Conservation (phyloP, 2,888 invertebrate species). For the Drosophila lacicola region DNA sequence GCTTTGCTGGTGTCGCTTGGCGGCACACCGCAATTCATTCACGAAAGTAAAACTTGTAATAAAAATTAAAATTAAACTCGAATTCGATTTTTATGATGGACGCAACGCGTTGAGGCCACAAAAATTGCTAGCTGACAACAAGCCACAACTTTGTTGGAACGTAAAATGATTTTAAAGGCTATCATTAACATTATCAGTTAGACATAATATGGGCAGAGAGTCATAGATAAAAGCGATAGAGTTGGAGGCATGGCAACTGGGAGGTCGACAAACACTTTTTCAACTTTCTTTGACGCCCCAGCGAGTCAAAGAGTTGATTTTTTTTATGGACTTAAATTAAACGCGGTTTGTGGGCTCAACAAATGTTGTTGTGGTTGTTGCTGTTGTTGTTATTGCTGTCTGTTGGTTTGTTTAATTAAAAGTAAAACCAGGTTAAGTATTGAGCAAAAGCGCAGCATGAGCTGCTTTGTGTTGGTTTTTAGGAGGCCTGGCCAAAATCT, state of each 20-base stretch:
- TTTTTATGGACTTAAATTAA: constrained; percentile 66
- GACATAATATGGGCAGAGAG: constrained; percentile 41
- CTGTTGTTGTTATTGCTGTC: constrained; percentile 21
- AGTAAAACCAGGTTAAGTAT: constrained; percentile 72
- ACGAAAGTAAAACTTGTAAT: constrained; percentile 72
- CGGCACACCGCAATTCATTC: constrained; percentile 41
- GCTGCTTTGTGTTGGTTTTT: constrained; percentile 12
- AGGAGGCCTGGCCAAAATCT: constrained; percentile 54
- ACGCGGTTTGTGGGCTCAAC: constrained; percentile 61
- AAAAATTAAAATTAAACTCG: constrained; percentile 72
- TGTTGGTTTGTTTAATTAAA: constrained; percentile 67
- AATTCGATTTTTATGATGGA: constrained; percentile 63
- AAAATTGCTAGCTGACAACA: constrained; percentile 51
- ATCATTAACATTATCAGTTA: constrained; percentile 74
- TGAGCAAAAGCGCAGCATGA: constrained; percentile 72
- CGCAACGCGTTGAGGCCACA: constrained; percentile 46
- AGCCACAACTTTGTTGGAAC: constrained; percentile 52
- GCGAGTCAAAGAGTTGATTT: constrained; percentile 26
- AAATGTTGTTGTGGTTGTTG: constrained; percentile 23
- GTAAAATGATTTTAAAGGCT: constrained; percentile 65
- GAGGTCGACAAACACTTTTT: constrained; percentile 33
- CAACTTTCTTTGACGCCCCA: constrained; percentile 65
- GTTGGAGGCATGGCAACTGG: constrained; percentile 15
- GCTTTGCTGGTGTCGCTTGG: constrained; percentile 9
- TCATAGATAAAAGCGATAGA: constrained; percentile 26